Evolutionary conservation across 1,140 invertebrate species (phyloP).

Genomic region (Steinernema feltiae): DNA sequence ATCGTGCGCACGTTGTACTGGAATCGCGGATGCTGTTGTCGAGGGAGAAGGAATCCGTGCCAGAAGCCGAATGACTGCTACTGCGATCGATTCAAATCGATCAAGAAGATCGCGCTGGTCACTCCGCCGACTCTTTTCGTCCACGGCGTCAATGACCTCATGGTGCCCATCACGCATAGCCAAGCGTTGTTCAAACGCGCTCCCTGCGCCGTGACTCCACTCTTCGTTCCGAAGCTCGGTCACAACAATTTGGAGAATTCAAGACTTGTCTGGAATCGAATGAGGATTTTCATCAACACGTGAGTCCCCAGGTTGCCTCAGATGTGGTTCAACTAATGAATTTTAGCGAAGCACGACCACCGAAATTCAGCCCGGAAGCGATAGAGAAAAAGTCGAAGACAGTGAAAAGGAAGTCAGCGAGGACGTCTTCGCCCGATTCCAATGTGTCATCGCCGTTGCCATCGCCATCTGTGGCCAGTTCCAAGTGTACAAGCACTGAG

Average conservation of each 20-base stretch:
- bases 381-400: background rate
- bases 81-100: slow-evolving; percentile 48
- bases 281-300: slow-evolving; percentile 20
- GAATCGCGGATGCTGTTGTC: slow-evolving; percentile 13
- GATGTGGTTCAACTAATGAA: background rate
- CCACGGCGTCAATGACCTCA: slow-evolving; percentile 62
- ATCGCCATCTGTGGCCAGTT: no score
- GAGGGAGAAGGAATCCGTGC: slow-evolving; percentile 16
- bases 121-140: slow-evolving; percentile 60
- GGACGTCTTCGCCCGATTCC: no score
- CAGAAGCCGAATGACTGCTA: slow-evolving; percentile 20
- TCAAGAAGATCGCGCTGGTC: slow-evolving; percentile 61
- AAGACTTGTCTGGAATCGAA: slow-evolving; percentile 21
- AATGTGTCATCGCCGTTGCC: no score
- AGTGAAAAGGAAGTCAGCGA: background rate
- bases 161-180: slow-evolving; percentile 61
- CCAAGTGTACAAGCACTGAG: no score
- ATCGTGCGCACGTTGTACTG: slow-evolving; percentile 59
- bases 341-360: background rate
- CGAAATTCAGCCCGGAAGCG: background rate
- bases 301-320: background rate
- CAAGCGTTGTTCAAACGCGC: slow-evolving; percentile 60
- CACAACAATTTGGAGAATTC: slow-evolving; percentile 60
- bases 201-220: slow-evolving; percentile 59
- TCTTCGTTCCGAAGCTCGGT: slow-evolving; percentile 61